Base-by-base conservation (phyloP, 1,140 invertebrate species). In the Cherax quadricarinatus region DNA sequence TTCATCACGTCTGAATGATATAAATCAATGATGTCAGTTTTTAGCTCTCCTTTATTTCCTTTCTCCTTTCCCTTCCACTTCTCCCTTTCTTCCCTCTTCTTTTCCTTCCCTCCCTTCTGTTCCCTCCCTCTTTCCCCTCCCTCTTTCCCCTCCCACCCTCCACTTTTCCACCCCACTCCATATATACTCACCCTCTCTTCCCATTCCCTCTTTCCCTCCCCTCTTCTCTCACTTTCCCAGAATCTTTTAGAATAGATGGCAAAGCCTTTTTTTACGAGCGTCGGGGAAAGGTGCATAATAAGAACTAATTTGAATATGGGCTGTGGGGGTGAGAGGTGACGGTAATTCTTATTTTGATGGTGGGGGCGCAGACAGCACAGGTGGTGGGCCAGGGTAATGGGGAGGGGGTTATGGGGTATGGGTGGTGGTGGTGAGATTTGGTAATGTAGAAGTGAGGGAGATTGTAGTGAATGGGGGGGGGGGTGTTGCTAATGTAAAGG, bases 261-360 rank as follows among this genome's bases (percentile, higher is more conserved):
- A 60, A 66, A 21, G 18, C 51, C 16, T 18, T n/a, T 57, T 83
- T 83, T 83, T 83, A 83, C 30, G 81, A 57, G 18, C 57, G 81
- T 12, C 18, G 51, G 81, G 51, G 10, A 83, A 83, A 48, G 81
- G 12, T 83, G 81, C 49, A 83, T 83, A 83, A 83, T 83, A 83
- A 83, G 81, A 83, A 83, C 81, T 83, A 83, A 83, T 83, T 83
- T 83, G 81, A 83, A 83, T 83, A 83, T 48, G 16, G 51, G 51
- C 51, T 12, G 51, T 16, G 49, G 51, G 81, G 81, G 81, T 83
- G 81, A 83, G 49, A 83, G 81, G 81, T 83, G 81, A 14, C 81
- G 41, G 81, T 83, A 83, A 83, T 21, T 83, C 51, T 83, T 57
- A 57, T 53, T 48, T 51, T 81, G 48, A 57, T 66, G 62, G 62